A percentile compares a stretch with the other conserved stretches of the same genome.
phyloP scores from a whole-genome alignment of 2,797 vertebrate species.

The Clarias pachynema region DNA sequence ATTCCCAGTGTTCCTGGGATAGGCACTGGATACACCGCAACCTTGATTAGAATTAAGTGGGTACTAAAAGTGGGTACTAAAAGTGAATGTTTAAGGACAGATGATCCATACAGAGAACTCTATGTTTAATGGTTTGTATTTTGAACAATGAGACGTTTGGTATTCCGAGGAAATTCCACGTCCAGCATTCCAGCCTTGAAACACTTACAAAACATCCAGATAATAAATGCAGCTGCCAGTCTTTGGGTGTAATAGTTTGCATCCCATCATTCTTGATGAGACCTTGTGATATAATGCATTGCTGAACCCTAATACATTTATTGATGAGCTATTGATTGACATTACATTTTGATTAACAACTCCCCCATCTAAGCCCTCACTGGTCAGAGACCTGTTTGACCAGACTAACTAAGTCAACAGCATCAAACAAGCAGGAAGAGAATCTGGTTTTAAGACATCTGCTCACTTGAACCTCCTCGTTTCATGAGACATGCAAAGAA shows the following conservation, averaged over 20 bases:
- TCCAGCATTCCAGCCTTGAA: background rate
- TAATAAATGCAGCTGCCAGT: background rate
- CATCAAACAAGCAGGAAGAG: background rate
- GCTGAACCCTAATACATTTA: background rate
- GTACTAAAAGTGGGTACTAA: background rate
- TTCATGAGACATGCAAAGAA: constrained; percentile 38
- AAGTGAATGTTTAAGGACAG: background rate
- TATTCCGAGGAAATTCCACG: background rate
- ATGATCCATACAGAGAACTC: background rate
- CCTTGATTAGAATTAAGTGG: background rate
- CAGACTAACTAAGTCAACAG: background rate
- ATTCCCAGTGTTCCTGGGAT: background rate
- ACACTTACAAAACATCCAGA: background rate
- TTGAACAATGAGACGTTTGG: background rate
- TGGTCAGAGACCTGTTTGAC: background rate
- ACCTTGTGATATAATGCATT: background rate
- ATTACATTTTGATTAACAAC: background rate
- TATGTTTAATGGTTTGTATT: background rate
- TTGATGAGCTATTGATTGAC: background rate
- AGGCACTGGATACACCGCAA: background rate
- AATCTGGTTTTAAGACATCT: constrained; percentile 24
- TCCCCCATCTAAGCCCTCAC: background rate
- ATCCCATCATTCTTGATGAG: background rate
- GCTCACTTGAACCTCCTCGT: constrained; percentile 15
- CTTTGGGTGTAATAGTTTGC: background rate